These are phyloP conservation scores for Littorina saxatilis DNA, from an alignment of 1,140 invertebrate genomes.

Conservation along the genomic window DNA sequence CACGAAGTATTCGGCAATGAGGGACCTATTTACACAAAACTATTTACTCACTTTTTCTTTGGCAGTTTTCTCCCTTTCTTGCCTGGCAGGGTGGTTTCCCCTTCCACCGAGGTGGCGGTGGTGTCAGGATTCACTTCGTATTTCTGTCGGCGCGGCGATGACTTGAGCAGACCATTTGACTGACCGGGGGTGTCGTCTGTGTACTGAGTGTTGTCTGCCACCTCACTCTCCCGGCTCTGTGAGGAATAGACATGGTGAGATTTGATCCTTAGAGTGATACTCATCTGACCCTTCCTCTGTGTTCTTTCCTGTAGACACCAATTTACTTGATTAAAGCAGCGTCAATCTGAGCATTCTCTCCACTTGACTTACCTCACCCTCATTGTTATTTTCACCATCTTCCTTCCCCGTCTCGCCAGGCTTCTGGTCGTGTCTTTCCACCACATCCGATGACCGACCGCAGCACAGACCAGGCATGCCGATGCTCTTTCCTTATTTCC, in stretches of 20 bases:
- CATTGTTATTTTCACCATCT: neutral
- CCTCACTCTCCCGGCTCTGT: conserved; percentile 9
- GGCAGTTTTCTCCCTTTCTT: conserved; percentile 21
- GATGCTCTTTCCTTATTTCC: too few species aligned
- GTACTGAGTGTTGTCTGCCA: neutral
- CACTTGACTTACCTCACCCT: conserved; percentile 17
- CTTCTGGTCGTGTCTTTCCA: neutral
- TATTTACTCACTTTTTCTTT: conserved; percentile 24
- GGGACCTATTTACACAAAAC: too few species aligned
- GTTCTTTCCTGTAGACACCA: too few species aligned
- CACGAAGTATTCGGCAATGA: too few species aligned
- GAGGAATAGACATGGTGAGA: neutral
- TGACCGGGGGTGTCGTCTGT: neutral
- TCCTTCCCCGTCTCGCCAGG: neutral
- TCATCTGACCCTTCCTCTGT: neutral
- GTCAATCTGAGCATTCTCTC: too few species aligned
- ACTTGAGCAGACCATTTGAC: conserved; percentile 33
- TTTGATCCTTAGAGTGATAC: neutral
- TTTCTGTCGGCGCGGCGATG: conserved; percentile 21
- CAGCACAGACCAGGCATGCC: conserved; percentile 16
- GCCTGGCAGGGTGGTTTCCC: neutral
- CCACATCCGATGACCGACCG: neutral
- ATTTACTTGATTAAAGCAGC: too few species aligned
- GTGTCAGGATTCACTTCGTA: conserved; percentile 41
- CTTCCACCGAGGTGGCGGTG: neutral